Evolutionary conservation across 2,797 vertebrate genomes (phyloP), one percentile per base, ranked within the genome.

Genomic region (Enteromius treurensis): DNA sequence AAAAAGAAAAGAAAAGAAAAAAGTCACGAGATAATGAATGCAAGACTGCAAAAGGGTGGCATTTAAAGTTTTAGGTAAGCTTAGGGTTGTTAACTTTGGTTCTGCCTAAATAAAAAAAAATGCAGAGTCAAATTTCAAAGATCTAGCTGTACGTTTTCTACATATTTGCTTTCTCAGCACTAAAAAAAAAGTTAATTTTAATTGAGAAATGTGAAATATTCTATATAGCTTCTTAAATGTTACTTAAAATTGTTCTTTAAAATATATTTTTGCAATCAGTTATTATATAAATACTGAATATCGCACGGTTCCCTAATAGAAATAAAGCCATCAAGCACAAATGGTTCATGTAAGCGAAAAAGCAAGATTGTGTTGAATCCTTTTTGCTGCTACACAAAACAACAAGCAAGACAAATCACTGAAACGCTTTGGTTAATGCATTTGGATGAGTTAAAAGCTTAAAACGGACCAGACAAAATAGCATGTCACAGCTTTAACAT

Each of bases 371-470:
- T 92, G 93, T 90, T 91, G 77, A 94, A 93, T 92, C 88, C 88
- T 91, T 93, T 93, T 88, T 88, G 83, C 82, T 4, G 21, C 15
- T 85, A 89, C 91, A 93, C 92, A 88, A 91, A 19, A 78, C 74
- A 90, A 91, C 92, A 89, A 89, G 86, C 83, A 68, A 87, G 90
- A 93, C 92, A 93, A 87, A 90, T 89, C 90, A 84, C 90, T 93
- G 92, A 92, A 90, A 86, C 83, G 89, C 92, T 89, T 88, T 87
- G 86, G 75, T 90, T 86, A 94, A 91, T 90, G 88, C 77, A 13
- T 37, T 84, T 90, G 81, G 89, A 90, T 86, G 79, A 91, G 88
- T 86, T 85, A 88, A 91, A 91, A 90, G 88, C 79, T 53, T 45
- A 91, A 93, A 91, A 93, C 88, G 89, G 85, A 84, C 86, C 83